phyloP scores from a whole-genome alignment of 2,888 invertebrate genomes.

The Sialis lutaria region DNA sequence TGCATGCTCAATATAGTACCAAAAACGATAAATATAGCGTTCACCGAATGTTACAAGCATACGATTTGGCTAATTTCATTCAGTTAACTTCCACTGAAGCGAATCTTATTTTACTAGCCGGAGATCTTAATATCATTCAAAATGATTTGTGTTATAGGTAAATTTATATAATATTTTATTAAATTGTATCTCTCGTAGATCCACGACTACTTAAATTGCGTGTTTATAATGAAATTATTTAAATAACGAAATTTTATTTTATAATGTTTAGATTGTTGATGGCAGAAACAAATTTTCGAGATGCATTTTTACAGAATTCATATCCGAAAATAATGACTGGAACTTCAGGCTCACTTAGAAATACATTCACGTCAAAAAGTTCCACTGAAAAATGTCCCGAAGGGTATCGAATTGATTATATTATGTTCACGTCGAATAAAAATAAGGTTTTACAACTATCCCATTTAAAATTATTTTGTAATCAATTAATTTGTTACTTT shows the following conservation, averaged over 20 bases:
- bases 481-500: neutral
- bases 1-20: slow-evolving; percentile 86
- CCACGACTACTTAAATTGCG: no score
- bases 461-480: no score
- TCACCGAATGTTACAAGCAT: slow-evolving; percentile 85
- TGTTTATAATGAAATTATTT: slow-evolving; percentile 2
- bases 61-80: slow-evolving; percentile 88
- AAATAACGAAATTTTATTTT: neutral
- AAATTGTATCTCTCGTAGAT: no score
- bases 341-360: slow-evolving; percentile 65
- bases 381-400: slow-evolving; percentile 35
- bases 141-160: slow-evolving; percentile 62
- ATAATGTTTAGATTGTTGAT: slow-evolving; percentile 31
- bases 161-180: neutral
- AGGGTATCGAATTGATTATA: slow-evolving; percentile 87
- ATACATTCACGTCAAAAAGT: slow-evolving; percentile 56
- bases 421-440: slow-evolving; percentile 39
- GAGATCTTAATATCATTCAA: slow-evolving; percentile 88
- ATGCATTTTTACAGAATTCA: slow-evolving; percentile 25
- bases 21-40: slow-evolving; percentile 77
- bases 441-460: no score
- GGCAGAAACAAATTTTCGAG: slow-evolving; percentile 35
- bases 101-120: slow-evolving; percentile 75
- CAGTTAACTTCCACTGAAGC: slow-evolving; percentile 60
- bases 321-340: slow-evolving; percentile 14